Percentiles rank a stretch among this genome's conserved stretches.
Evolutionary conservation across 2,888 invertebrate genomes (phyloP).

Genomic region (Protonemura montana): DNA sequence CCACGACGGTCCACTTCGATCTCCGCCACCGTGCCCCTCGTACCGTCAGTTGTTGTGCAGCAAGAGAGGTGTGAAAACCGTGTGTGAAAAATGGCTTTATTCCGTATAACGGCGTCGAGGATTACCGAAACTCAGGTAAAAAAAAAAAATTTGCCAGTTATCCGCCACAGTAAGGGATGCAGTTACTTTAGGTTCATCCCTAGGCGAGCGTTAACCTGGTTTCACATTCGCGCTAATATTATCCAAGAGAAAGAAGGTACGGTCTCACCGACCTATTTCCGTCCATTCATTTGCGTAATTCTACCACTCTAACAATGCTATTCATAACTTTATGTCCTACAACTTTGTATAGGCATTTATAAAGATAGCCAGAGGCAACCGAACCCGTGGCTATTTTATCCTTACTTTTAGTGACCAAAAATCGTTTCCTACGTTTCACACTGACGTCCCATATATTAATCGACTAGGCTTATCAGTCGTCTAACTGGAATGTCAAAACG

Average conservation of each 20-base stretch:
- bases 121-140: conserved; percentile 63
- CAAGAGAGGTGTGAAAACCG: conserved; percentile 15
- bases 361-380: background rate
- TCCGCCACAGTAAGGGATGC: background rate
- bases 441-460: background rate
- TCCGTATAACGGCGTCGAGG: conserved; percentile 70
- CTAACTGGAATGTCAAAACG: conserved; percentile 3
- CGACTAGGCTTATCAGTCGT: background rate
- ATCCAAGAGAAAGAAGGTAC: background rate
- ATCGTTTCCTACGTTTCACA: background rate
- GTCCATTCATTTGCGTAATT: conserved; percentile 8
- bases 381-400: background rate
- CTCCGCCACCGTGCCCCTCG: background rate
- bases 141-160: background rate
- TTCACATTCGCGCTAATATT: conserved; percentile 26
- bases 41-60: background rate
- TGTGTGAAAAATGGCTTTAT: conserved; percentile 67
- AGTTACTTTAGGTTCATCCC: background rate
- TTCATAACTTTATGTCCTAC: background rate
- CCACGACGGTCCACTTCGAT: conserved; percentile 13
- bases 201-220: background rate
- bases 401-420: background rate
- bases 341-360: background rate
- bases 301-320: conserved; percentile 3
- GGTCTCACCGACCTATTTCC: conserved; percentile 7